Evolutionary conservation across 2,888 invertebrate genomes (phyloP).

Genomic region (Hyles lineata): DNA sequence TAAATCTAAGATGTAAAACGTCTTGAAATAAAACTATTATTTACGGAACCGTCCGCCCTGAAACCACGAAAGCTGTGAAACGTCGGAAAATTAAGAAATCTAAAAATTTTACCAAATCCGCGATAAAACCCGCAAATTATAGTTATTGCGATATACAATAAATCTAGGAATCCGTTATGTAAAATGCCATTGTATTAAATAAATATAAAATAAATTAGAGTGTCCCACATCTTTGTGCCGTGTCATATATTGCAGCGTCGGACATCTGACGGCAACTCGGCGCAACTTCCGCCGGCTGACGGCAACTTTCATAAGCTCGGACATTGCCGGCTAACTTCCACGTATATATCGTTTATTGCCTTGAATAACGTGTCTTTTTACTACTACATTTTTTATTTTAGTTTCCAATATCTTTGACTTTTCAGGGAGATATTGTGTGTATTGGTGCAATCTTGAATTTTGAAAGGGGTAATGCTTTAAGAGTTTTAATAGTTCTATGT

Average conservation of each 20-base stretch:
- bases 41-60: no score
- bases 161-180: no score
- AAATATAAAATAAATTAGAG: background rate
- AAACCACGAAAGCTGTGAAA: no score
- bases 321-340: background rate
- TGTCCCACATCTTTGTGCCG: background rate
- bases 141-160: no score
- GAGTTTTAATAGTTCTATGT: no score
- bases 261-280: conserved; percentile 3
- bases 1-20: no score
- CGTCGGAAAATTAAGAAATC: no score
- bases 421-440: background rate
- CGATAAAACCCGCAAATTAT: no score
- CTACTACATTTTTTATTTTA: background rate
- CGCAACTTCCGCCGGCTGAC: conserved; percentile 17
- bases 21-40: no score
- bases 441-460: background rate
- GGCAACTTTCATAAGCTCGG: conserved; percentile 20
- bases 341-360: background rate
- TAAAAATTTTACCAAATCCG: no score
- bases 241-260: background rate
- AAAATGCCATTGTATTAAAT: no score
- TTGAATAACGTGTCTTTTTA: background rate
- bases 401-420: background rate
- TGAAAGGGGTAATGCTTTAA: no score